Evolutionary conservation across 2,888 invertebrate species (phyloP).

Genomic region (Standfussiana lucernea): DNA sequence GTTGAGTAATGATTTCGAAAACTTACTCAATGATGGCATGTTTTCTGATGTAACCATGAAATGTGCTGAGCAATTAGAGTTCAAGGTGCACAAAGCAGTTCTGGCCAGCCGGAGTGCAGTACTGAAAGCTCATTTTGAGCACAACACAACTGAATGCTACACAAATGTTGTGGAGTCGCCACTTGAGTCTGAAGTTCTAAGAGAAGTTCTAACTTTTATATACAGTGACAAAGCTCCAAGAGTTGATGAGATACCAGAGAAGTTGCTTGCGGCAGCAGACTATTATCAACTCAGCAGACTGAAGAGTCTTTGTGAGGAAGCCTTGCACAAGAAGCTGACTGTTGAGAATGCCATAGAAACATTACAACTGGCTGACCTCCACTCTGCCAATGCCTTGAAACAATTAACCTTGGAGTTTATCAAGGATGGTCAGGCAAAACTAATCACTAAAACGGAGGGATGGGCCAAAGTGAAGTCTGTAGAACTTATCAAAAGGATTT

Average conservation of each 20-base stretch:
- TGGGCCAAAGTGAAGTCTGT: constrained; percentile 86
- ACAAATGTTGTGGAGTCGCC: constrained; percentile 85
- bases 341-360: constrained; percentile 88
- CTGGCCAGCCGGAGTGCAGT: constrained; percentile 86
- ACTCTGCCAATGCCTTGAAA: constrained; percentile 83
- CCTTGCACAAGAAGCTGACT: constrained; percentile 84
- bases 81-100: constrained; percentile 85
- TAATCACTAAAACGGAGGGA: constrained; percentile 86
- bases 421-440: constrained; percentile 85
- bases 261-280: constrained; percentile 85
- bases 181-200: constrained; percentile 83
- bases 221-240: constrained; percentile 87
- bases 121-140: constrained; percentile 86
- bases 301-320: constrained; percentile 86
- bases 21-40: constrained; percentile 81
- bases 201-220: constrained; percentile 84
- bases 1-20: constrained; percentile 85
- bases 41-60: constrained; percentile 87
- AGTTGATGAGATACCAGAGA: constrained; percentile 86
- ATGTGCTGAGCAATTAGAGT: constrained; percentile 83
- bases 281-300: constrained; percentile 85
- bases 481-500: constrained; percentile 84
- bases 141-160: constrained; percentile 84
- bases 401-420: constrained; percentile 85
- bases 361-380: constrained; percentile 84